Base-by-base conservation (phyloP, 2,888 invertebrate species). In the Xestia rhomboidea region DNA sequence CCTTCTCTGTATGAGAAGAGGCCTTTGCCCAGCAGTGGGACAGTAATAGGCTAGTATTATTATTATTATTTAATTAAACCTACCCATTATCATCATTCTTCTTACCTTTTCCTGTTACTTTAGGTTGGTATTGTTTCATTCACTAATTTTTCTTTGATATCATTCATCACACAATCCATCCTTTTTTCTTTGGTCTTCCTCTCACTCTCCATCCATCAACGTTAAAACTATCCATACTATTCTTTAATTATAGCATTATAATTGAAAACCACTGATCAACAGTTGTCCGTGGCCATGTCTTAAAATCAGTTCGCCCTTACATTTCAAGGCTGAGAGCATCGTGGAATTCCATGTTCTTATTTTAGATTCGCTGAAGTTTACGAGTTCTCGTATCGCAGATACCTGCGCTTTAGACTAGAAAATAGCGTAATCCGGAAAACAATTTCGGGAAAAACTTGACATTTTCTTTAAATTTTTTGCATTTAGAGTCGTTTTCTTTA, bases 271-370 rank as follows among this genome's bases (percentile, higher is more conserved):
- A 46, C 6, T 75, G 46, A 66, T 73, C 24, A 64, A 67, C 30
- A 41, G 15, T 57, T 24, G 69, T 54, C 69, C 69, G 63, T 79
- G 72, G 54, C 72, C 63, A 76, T 74, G 73, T 44, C 84, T 74
- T 77, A 79, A 83, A 83, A 86, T 82, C 74, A 71, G 72, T 79
- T 71, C 68, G 68, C 77, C 79, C 70, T 80, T 73, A 71, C 49
- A 83, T 76, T 88, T 90, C 90, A 92, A 92, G 92, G 90, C 86
- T 88, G 78, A 78, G 73, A 76, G 83, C 82, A 79, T 85, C 77
- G 68, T 77, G 87, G 87, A 90, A 91, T 91, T 90, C 83, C 82
- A 83, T 86, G 88, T 87, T 89, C 88, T 90, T 89, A 90, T 90
- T 92, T 90, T 91, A 90, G 89, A 82, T 78, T 74, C 67, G 72